phyloP scores from a whole-genome alignment of 2,797 vertebrate genomes.

The Sebastiscus tertius region DNA sequence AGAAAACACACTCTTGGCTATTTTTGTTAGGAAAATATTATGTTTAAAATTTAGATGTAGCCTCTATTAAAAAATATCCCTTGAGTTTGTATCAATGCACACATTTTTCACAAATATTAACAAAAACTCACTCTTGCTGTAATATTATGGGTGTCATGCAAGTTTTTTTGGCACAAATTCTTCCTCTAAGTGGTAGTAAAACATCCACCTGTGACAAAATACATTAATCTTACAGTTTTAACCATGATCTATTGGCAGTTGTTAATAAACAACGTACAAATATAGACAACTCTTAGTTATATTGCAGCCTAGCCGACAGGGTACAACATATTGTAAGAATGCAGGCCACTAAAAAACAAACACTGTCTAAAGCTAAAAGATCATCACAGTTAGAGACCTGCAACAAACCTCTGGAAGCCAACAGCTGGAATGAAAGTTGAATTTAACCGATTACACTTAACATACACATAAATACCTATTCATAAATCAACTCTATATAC shows the following conservation, averaged over 20 bases:
- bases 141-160: background rate
- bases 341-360: slow-evolving; percentile 26
- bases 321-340: slow-evolving; percentile 28
- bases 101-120: background rate
- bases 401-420: slow-evolving; percentile 28
- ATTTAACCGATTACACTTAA: slow-evolving; percentile 59
- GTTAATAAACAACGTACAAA: slow-evolving; percentile 12
- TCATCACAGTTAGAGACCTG: slow-evolving; percentile 39
- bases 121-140: background rate
- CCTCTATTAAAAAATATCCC: slow-evolving; percentile 26
- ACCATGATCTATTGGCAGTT: slow-evolving; percentile 5
- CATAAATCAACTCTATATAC: slow-evolving; percentile 69
- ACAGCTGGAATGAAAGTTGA: slow-evolving; percentile 53
- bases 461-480: slow-evolving; percentile 76
- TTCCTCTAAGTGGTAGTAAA: background rate
- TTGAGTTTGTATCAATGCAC: slow-evolving; percentile 7
- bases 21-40: slow-evolving; percentile 2
- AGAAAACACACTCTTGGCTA: background rate
- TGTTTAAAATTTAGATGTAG: slow-evolving; percentile 4
- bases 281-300: slow-evolving; percentile 19
- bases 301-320: slow-evolving; percentile 40
- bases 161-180: slow-evolving; percentile 20
- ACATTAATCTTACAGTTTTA: background rate
- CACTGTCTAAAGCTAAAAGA: slow-evolving; percentile 35
- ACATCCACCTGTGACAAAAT: slow-evolving; percentile 17